Percentiles rank a stretch among this genome's conserved stretches.
Conservation (phyloP, 2,113 vertebrate species). For the Haliaeetus leucogaster region DNA sequence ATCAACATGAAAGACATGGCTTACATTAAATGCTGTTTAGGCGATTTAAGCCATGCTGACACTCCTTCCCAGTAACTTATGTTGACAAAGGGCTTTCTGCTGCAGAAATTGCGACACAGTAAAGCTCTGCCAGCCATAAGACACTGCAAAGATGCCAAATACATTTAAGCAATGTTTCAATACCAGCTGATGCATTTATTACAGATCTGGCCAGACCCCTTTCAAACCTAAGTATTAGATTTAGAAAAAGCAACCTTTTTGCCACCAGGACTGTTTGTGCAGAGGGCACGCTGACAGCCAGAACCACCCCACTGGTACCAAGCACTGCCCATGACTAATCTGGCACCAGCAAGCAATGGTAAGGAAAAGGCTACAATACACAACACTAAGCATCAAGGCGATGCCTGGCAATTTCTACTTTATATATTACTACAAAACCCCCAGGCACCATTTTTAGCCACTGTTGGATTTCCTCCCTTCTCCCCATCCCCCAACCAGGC, state of each 20-base stretch:
- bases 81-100: neutral
- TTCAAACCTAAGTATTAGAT: neutral
- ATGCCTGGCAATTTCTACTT: neutral
- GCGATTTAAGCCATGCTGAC: neutral
- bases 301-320: neutral
- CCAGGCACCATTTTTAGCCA: constrained; percentile 22
- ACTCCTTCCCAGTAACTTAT: neutral
- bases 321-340: neutral
- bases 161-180: neutral
- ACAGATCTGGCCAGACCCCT: neutral
- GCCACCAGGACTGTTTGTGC: neutral
- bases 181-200: neutral
- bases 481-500: constrained; percentile 41
- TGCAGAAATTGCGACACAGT: neutral
- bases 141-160: neutral
- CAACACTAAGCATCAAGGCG: neutral
- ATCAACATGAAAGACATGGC: neutral
- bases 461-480: constrained; percentile 19
- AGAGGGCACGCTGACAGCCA: neutral
- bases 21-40: neutral
- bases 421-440: neutral
- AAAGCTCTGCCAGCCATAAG: neutral
- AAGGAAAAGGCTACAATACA: neutral
- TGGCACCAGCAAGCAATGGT: neutral
- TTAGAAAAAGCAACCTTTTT: neutral